Evolutionary conservation across 2,797 vertebrate genomes (phyloP).

Genomic region (Myotis findleyi): DNA sequence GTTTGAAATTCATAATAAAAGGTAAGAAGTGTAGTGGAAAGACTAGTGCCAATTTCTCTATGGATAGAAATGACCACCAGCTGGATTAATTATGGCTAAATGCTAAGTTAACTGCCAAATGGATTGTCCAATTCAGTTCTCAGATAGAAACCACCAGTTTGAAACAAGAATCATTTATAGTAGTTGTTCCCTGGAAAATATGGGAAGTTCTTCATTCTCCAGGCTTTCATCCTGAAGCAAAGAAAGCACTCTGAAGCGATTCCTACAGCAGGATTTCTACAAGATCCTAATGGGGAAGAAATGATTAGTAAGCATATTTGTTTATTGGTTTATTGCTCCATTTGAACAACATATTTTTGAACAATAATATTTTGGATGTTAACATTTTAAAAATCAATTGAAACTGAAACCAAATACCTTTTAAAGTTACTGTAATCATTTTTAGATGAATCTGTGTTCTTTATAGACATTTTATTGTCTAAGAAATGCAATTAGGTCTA

Average conservation of each 20-base stretch:
- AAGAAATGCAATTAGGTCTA: background rate
- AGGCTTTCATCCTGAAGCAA: background rate
- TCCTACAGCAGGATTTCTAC: background rate
- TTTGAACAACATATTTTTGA: background rate
- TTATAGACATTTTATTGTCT: constrained; percentile 22
- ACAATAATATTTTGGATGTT: background rate
- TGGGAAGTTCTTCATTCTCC: background rate
- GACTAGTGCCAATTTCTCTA: background rate
- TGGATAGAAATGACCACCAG: background rate
- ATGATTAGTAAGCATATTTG: background rate
- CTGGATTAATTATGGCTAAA: background rate
- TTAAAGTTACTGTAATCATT: background rate
- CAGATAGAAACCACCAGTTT: background rate
- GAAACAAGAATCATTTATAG: background rate
- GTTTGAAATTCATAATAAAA: background rate
- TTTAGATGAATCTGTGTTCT: background rate
- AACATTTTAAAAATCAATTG: constrained; percentile 30
- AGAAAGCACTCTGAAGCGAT: background rate
- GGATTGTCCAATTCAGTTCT: background rate
- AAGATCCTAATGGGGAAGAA: background rate
- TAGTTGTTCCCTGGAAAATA: background rate
- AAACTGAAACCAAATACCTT: background rate
- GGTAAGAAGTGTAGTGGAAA: background rate
- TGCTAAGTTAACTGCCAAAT: background rate
- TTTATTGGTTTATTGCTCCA: background rate